These are phyloP conservation scores for Corythoichthys haematopterus DNA, from an alignment of 2,113 vertebrate genomes.

Conservation along the genomic window DNA sequence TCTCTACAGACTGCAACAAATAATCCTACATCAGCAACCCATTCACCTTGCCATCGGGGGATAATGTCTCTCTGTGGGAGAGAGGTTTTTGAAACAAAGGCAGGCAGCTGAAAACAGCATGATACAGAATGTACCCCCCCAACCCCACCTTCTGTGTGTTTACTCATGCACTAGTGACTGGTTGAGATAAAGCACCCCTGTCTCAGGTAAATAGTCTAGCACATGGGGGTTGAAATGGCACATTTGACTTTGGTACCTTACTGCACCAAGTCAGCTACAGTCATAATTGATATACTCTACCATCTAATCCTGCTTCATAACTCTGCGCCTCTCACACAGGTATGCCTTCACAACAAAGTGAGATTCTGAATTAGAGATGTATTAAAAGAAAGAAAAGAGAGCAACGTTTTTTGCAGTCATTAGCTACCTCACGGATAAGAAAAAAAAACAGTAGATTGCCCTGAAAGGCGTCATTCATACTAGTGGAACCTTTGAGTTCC, in stretches of 20 bases:
- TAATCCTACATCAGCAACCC: conserved; percentile 68
- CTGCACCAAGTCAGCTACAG: conserved; percentile 48
- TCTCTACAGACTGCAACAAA: conserved; percentile 50
- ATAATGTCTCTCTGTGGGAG: conserved; percentile 65
- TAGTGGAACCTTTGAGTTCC: too few relatives aligned
- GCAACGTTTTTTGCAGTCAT: neutral
- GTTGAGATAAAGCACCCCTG: conserved; percentile 61
- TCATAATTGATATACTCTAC: conserved; percentile 15
- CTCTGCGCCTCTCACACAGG: neutral
- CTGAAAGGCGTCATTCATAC: too few relatives aligned
- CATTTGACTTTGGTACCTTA: conserved; percentile 61
- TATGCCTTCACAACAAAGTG: neutral
- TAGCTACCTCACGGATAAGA: too few relatives aligned
- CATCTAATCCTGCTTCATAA: neutral
- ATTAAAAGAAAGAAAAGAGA: neutral
- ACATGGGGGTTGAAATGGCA: conserved; percentile 51
- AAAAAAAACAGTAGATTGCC: too few relatives aligned
- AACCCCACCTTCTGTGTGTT: conserved; percentile 39
- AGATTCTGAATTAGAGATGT: neutral
- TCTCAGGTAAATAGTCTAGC: conserved; percentile 65
- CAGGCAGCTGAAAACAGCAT: conserved; percentile 43
- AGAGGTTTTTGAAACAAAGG: conserved; percentile 54
- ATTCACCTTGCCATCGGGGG: conserved; percentile 76
- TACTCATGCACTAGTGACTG: conserved; percentile 49
- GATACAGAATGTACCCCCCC: conserved; percentile 24